These are phyloP conservation scores for Drosophila mimetica DNA, from an alignment of 2,888 invertebrate genomes.

Conservation along the genomic window DNA sequence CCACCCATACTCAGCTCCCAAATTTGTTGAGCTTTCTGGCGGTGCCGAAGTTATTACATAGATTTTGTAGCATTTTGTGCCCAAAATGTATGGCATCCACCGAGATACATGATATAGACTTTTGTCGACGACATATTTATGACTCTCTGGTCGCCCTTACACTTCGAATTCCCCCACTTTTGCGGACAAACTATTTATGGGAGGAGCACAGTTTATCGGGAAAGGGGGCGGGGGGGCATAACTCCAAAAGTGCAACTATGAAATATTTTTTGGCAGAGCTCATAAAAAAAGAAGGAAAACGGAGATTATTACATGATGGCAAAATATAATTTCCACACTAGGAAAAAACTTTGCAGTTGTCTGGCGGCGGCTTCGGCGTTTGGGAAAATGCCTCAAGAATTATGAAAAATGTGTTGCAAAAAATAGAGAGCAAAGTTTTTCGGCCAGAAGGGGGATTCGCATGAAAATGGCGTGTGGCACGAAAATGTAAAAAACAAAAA, in stretches of 20 bases:
- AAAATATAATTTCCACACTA: conserved; percentile 68
- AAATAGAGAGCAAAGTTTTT: conserved; percentile 46
- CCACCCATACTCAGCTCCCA: conserved; percentile 1
- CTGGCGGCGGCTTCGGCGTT: conserved; percentile 31
- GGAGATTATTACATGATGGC: conserved; percentile 73
- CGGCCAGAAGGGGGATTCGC: conserved; percentile 21
- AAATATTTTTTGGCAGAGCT: conserved; percentile 59
- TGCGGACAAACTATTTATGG: conserved; percentile 58
- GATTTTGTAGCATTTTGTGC: conserved; percentile 77
- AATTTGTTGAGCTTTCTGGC: conserved; percentile 46
- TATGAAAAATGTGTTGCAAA: conserved; percentile 74
- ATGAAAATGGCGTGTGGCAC: conserved; percentile 74
- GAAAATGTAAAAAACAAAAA: conserved; percentile 61
- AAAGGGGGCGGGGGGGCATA: conserved; percentile 11
- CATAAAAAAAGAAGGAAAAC: conserved; percentile 40
- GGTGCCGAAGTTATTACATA: conserved; percentile 63
- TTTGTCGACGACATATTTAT: conserved; percentile 74
- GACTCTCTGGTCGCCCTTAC: conserved; percentile 47
- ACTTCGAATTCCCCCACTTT: conserved; percentile 35
- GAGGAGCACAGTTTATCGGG: conserved; percentile 24
- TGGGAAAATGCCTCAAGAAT: conserved; percentile 71
- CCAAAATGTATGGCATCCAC: conserved; percentile 65
- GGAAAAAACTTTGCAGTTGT: conserved; percentile 56
- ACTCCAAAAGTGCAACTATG: conserved; percentile 74
- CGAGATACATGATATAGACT: conserved; percentile 65